Evolutionary conservation across 2,113 vertebrate genomes (phyloP).

Genomic region (Ailuropoda melanoleuca): DNA sequence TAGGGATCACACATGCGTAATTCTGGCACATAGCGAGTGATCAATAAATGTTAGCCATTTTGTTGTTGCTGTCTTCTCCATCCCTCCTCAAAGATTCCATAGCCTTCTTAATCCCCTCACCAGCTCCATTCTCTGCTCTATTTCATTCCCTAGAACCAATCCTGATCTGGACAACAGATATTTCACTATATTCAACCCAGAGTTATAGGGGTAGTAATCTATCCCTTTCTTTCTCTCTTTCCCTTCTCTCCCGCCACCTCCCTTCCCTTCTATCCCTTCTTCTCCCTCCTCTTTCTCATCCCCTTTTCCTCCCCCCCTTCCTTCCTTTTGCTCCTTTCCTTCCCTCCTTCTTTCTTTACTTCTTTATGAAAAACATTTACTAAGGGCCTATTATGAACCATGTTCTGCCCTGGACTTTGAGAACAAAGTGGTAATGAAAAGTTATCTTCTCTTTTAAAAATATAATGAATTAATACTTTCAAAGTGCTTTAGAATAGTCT

Average conservation of each 20-base stretch:
- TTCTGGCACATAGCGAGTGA: background rate
- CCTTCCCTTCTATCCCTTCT: no score
- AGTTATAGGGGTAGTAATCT: background rate
- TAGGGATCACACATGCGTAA: background rate
- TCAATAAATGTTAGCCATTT: background rate
- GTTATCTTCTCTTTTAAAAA: background rate
- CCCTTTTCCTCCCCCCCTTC: background rate
- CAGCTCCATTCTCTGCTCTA: background rate
- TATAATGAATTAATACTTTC: background rate
- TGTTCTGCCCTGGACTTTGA: background rate
- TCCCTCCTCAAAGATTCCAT: background rate
- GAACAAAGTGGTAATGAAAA: background rate
- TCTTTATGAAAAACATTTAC: background rate
- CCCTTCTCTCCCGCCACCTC: background rate
- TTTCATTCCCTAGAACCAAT: background rate
- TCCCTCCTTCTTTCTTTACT: background rate
- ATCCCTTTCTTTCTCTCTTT: background rate
- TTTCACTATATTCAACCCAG: background rate
- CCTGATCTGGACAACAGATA: background rate
- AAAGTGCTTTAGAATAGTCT: background rate
- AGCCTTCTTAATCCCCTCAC: background rate
- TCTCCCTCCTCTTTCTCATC: background rate
- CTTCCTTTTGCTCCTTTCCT: background rate
- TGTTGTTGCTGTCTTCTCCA: background rate
- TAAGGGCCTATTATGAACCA: background rate